Percentiles rank a stretch among this genome's conserved stretches.
These are phyloP conservation scores for Theonella swinhoei DNA, from an alignment of 37 sponge, comb jelly and placozoan species.

Conservation along the genomic window DNA sequence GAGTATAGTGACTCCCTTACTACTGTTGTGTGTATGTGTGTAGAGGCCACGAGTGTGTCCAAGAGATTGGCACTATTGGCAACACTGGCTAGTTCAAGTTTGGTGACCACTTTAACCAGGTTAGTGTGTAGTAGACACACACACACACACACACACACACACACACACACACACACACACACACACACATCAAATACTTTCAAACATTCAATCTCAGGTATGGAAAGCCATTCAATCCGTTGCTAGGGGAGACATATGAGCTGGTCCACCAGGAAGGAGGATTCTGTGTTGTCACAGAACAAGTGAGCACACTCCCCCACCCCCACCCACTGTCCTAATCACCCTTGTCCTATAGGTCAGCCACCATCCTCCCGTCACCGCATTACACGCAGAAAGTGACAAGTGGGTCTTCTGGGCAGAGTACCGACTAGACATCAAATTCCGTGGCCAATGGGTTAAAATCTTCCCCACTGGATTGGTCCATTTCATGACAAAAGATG, in stretches of 20 bases:
- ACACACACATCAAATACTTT: not conserved
- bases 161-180: not conserved
- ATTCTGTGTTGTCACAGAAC: slow-evolving; percentile 70
- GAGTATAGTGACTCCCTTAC: no score
- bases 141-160: not conserved
- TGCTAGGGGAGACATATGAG: slow-evolving; percentile 96
- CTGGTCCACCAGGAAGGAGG: slow-evolving; percentile 60
- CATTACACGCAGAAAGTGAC: slow-evolving; percentile 79
- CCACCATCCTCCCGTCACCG: slow-evolving; percentile 96
- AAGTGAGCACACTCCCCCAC: slow-evolving; percentile 34
- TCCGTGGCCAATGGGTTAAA: slow-evolving; percentile 82
- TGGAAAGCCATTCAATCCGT: slow-evolving; percentile 96
- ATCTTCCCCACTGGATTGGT: slow-evolving; percentile 87
- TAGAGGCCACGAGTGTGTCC: slow-evolving; percentile 34
- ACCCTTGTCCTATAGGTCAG: slow-evolving; percentile 43
- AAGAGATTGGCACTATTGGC: slow-evolving; percentile 78
- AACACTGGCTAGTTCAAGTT: slow-evolving; percentile 66
- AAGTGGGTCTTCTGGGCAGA: slow-evolving; percentile 95
- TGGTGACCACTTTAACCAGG: slow-evolving; percentile 75
- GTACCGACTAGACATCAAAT: slow-evolving; percentile 90
- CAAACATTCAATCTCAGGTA: slow-evolving; percentile 68
- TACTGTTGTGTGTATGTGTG: not conserved
- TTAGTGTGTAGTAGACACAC: not conserved
- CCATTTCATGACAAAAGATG: slow-evolving; percentile 72
- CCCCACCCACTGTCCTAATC: not conserved